Conservation (phyloP, 2,888 invertebrate genomes). For the Maniola hyperantus region DNA sequence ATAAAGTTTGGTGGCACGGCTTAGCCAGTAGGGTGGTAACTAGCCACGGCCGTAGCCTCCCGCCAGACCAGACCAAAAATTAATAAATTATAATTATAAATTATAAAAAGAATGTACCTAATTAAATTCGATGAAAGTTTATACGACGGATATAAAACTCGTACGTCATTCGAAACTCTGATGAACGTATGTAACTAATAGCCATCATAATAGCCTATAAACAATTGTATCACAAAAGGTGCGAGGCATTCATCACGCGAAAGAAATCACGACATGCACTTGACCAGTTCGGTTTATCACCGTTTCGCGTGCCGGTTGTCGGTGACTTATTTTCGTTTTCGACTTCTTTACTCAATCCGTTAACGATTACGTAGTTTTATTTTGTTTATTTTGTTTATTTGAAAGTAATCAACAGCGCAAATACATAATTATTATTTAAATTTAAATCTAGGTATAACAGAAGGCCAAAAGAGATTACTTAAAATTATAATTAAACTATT, state of each 20-base stretch:
- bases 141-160: neutral
- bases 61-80: no score
- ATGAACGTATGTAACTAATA: neutral
- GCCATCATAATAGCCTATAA: neutral
- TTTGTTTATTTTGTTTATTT: no score
- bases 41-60: no score
- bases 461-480: no score
- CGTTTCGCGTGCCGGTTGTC: constrained; percentile 24
- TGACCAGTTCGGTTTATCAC: constrained; percentile 22
- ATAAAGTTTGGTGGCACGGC: no score
- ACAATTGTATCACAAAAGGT: constrained; percentile 2
- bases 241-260: constrained; percentile 4
- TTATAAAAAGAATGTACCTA: neutral
- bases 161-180: neutral
- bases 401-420: no score
- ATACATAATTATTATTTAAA: no score
- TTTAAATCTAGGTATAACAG: no score
- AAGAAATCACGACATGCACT: constrained; percentile 9
- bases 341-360: neutral
- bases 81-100: no score
- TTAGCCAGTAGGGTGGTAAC: no score
- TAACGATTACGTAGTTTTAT: no score
- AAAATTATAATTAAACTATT: no score
- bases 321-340: neutral
- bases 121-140: constrained; percentile 3